Percentiles rank a stretch among this genome's conserved stretches.
Evolutionary conservation across 1,140 invertebrate species (phyloP).

Genomic region (Panulirus ornatus): DNA sequence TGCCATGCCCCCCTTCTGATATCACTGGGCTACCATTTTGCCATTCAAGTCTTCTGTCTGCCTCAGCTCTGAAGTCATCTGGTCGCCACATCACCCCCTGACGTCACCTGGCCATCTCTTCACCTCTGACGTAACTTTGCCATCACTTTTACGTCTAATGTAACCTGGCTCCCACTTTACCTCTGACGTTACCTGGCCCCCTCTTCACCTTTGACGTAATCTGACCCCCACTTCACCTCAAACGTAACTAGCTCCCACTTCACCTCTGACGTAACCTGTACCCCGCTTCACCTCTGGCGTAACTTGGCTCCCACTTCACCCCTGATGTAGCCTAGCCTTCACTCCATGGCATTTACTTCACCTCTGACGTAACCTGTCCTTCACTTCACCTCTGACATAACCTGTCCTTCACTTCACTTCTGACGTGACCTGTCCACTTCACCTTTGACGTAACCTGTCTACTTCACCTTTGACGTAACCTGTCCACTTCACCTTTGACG

Average conservation of each 20-base stretch:
- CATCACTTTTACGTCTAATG: background rate
- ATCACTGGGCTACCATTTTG: no score
- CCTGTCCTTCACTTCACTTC: no score
- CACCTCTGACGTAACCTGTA: no score
- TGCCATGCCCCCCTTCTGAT: no score
- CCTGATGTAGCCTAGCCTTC: constrained; percentile 5
- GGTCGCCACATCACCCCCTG: background rate
- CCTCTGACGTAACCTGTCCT: background rate
- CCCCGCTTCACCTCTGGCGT: background rate
- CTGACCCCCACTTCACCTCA: background rate
- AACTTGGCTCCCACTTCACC: background rate
- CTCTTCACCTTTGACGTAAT: background rate
- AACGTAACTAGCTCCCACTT: background rate
- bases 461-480: background rate
- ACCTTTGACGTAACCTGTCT: no score
- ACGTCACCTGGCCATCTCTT: no score
- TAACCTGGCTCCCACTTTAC: background rate
- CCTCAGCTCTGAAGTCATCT: background rate
- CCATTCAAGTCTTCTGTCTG: no score
- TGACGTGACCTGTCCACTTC: no score
- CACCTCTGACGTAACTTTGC: background rate
- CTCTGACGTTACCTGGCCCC: no score
- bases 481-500: no score
- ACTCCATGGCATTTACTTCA: no score
- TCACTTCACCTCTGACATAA: no score